Conservation (phyloP, 2,888 invertebrate genomes). For the Eubasilissa splendida region DNA sequence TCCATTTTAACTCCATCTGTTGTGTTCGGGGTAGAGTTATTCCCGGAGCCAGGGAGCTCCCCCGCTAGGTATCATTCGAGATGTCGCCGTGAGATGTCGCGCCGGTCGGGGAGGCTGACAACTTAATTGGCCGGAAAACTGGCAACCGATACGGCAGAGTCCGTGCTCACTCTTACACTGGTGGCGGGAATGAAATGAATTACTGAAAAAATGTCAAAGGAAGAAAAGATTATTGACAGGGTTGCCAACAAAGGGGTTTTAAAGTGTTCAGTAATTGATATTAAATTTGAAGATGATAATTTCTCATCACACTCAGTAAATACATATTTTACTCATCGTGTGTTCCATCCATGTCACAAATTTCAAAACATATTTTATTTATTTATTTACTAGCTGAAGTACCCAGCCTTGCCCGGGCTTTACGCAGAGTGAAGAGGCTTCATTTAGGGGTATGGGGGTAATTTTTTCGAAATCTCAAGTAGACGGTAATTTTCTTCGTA, state of each 20-base stretch:
- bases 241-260: not conserved
- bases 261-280: not conserved
- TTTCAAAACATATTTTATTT: no score
- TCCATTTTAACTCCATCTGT: not conserved
- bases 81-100: slow-evolving; percentile 43
- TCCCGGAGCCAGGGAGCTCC: not conserved
- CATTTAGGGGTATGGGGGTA: no score
- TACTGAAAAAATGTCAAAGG: slow-evolving; percentile 42
- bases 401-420: no score
- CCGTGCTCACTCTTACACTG: slow-evolving; percentile 48
- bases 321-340: no score
- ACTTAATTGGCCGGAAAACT: slow-evolving; percentile 59
- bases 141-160: slow-evolving; percentile 57
- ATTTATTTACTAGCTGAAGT: no score
- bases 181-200: slow-evolving; percentile 48
- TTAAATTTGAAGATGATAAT: no score
- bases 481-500: no score
- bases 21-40: not conserved
- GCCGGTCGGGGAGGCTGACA: slow-evolving; percentile 54
- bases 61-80: slow-evolving; percentile 26
- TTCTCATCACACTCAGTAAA: no score
- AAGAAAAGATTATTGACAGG: slow-evolving; percentile 29
- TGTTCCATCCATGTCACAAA: no score
- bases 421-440: no score
- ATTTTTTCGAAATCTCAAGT: no score